Conservation (phyloP, 1,140 invertebrate species). For the Triops cancriformis region DNA sequence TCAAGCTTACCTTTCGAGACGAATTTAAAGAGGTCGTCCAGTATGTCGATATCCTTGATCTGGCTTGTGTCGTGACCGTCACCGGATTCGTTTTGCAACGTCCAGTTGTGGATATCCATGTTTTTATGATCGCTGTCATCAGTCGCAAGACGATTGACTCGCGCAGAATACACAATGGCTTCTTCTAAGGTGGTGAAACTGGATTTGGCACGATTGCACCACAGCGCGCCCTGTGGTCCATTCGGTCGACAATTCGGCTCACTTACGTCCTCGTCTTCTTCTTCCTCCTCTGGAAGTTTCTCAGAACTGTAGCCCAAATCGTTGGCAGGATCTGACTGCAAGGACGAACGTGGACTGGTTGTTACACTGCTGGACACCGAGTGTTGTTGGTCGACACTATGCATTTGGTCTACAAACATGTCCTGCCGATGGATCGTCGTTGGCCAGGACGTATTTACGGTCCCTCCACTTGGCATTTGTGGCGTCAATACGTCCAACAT, state of each 20-base stretch:
- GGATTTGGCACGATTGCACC: constrained; percentile 3
- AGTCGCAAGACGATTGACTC: neutral
- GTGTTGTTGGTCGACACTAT: neutral
- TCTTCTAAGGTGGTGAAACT: neutral
- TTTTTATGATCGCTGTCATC: neutral
- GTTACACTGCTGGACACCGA: neutral
- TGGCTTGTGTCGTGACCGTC: constrained; percentile 15
- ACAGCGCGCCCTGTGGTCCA: neutral
- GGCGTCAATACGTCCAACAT: neutral
- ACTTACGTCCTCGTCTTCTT: neutral
- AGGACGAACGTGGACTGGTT: neutral
- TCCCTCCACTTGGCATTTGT: neutral
- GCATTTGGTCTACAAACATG: neutral
- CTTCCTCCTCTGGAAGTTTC: neutral
- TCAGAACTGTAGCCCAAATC: neutral
- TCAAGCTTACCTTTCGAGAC: constrained; percentile 21
- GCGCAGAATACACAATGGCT: neutral
- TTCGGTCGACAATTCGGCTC: neutral
- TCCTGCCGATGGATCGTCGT: neutral
- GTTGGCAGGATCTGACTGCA: constrained; percentile 2
- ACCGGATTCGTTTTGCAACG: constrained; percentile 4
- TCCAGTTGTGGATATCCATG: neutral
- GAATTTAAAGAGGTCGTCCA: constrained; percentile 28
- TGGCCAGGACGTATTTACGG: neutral
- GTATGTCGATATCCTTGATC: constrained; percentile 22